Conservation (phyloP, 1,140 invertebrate species). For the Apis dorsata region DNA sequence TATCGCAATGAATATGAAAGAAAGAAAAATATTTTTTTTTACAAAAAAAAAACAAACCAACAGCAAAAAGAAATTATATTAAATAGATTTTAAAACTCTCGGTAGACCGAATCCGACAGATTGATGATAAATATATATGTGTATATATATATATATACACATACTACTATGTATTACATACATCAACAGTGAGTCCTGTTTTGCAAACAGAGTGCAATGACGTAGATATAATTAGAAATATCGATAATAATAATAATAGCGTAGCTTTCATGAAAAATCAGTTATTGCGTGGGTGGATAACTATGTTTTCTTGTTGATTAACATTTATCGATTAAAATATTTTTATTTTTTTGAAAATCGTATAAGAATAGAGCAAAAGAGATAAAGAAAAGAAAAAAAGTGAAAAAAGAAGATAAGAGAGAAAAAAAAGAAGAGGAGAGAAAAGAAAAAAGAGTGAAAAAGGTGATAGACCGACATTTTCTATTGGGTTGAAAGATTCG, state of each 20-base stretch:
- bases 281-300: not conserved
- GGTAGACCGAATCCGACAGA: not conserved
- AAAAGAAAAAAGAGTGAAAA: not conserved
- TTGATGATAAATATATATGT: not conserved
- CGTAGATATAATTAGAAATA: slow-evolving; percentile 35
- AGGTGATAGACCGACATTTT: not conserved
- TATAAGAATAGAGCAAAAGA: not conserved
- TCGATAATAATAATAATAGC: not conserved
- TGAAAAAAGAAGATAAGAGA: not conserved
- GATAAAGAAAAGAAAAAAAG: not conserved
- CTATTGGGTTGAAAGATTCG: not conserved
- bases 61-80: too few relatives aligned
- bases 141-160: not conserved
- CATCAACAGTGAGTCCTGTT: not conserved
- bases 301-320: not conserved
- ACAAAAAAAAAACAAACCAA: too few relatives aligned
- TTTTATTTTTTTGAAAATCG: not conserved
- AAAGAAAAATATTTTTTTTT: too few relatives aligned
- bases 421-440: not conserved
- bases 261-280: not conserved
- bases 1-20: not conserved
- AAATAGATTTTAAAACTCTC: not conserved
- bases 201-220: not conserved
- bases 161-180: not conserved
- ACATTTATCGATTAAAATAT: slow-evolving; percentile 12